Evolutionary conservation across 2,888 invertebrate species (phyloP).

Genomic region (Philereme transversata): DNA sequence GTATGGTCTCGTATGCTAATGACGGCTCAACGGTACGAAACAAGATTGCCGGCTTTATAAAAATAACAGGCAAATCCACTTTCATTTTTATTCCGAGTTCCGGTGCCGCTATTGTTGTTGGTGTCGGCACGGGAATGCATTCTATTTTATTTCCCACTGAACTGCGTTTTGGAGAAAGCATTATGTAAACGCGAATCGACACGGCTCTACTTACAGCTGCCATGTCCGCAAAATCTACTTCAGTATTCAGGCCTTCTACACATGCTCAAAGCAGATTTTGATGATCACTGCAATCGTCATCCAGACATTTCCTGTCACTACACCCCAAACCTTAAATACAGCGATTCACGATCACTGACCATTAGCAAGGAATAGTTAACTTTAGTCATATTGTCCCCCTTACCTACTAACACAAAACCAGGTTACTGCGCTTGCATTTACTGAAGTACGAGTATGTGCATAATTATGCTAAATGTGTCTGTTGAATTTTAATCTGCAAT

Average conservation of each 20-base stretch:
- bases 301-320: too few species aligned
- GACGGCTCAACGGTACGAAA: slow-evolving; percentile 64
- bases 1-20: slow-evolving; percentile 61
- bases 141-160: slow-evolving; percentile 55
- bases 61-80: slow-evolving; percentile 80
- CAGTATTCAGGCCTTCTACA: background rate
- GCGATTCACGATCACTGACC: too few species aligned
- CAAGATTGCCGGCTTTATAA: slow-evolving; percentile 77
- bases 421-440: too few species aligned
- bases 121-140: slow-evolving; percentile 60
- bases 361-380: too few species aligned
- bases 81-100: slow-evolving; percentile 79
- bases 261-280: too few species aligned
- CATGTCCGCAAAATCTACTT: background rate
- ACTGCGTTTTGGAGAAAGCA: slow-evolving; percentile 41
- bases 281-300: too few species aligned
- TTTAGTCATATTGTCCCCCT: too few species aligned
- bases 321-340: too few species aligned
- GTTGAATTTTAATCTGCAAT: too few species aligned
- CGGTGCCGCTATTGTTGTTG: slow-evolving; percentile 71
- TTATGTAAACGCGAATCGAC: slow-evolving; percentile 26
- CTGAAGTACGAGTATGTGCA: too few species aligned
- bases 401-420: too few species aligned
- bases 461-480: too few species aligned
- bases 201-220: background rate